These are phyloP conservation scores for Sebastes schlegelii DNA, from an alignment of 2,113 vertebrate species.

Conservation along the genomic window DNA sequence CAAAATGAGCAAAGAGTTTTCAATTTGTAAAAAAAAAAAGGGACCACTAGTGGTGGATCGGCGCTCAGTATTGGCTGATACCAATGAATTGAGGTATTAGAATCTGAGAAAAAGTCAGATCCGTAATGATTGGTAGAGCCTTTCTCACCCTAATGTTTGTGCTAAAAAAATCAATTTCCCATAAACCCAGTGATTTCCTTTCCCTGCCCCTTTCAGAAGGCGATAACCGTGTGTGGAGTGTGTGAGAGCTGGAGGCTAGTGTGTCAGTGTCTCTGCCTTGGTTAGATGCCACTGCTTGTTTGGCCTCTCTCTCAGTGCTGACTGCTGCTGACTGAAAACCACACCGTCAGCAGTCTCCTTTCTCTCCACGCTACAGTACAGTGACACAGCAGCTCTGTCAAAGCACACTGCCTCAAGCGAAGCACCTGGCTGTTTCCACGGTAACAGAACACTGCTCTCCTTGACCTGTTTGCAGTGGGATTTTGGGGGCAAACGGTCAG, in stretches of 20 bases:
- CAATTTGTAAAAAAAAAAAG: neutral
- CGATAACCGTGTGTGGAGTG: neutral
- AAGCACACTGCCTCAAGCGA: constrained; percentile 16
- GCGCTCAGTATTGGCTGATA: neutral
- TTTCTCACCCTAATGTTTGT: neutral
- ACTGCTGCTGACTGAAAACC: constrained; percentile 44
- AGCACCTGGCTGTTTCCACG: constrained; percentile 40
- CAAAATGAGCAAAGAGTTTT: neutral
- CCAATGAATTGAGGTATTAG: neutral
- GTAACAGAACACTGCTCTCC: neutral
- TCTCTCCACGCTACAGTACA: constrained; percentile 30
- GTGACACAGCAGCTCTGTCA: constrained; percentile 57
- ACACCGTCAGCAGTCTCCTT: constrained; percentile 39
- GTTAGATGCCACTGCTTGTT: constrained; percentile 32
- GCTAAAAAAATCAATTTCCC: constrained; percentile 2
- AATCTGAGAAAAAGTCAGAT: neutral
- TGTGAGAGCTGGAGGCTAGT: neutral
- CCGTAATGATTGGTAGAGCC: neutral
- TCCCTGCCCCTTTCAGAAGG: neutral
- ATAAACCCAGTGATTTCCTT: neutral
- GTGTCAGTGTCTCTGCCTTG: neutral
- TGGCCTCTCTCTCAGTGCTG: constrained; percentile 37
- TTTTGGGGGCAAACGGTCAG: neutral
- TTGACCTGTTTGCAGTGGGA: neutral
- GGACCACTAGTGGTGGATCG: neutral